These are phyloP conservation scores for Crypturellus tataupa DNA, from an alignment of 2,797 vertebrate species.

Conservation along the genomic window DNA sequence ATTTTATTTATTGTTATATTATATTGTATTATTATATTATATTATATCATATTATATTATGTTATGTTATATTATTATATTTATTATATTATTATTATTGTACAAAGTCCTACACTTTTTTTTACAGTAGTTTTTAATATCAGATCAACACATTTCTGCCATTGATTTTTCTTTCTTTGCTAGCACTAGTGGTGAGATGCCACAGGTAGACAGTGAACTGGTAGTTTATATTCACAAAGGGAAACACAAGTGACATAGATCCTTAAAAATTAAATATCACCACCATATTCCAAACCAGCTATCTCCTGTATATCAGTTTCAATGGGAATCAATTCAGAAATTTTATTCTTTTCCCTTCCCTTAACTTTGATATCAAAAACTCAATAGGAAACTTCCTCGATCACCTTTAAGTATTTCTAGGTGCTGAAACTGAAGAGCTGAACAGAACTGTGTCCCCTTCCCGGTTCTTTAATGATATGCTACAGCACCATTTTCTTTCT, in stretches of 20 bases:
- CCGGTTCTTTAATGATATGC: neutral
- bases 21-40: neutral
- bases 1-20: slow-evolving; percentile 30
- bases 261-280: neutral
- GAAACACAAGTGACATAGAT: neutral
- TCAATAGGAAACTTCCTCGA: neutral
- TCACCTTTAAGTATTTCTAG: neutral
- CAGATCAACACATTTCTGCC: neutral
- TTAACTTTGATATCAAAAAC: neutral
- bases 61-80: neutral
- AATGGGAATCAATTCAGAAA: neutral
- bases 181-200: neutral
- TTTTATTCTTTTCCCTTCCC: neutral
- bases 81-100: neutral
- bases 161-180: neutral
- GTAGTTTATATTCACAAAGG: neutral
- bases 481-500: neutral
- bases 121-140: slow-evolving; percentile 18
- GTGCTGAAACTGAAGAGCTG: neutral
- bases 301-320: neutral
- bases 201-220: neutral
- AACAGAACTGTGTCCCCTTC: neutral
- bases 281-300: neutral
- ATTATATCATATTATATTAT: neutral
- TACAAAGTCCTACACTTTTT: neutral